Conservation (phyloP, 2,113 vertebrate species). For the Hydropotes inermis region DNA sequence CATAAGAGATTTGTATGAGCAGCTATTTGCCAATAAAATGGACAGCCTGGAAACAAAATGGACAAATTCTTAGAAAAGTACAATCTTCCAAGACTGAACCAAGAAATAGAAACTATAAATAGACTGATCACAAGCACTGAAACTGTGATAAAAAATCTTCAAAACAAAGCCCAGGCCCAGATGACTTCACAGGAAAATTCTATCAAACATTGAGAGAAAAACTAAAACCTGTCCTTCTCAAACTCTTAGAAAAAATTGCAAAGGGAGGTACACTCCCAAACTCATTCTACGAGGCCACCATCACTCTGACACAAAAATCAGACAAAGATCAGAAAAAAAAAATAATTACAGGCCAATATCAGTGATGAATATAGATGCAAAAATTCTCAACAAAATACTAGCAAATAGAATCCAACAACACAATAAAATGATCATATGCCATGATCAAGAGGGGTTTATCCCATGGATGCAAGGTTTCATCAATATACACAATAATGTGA, state of each 20-base stretch:
- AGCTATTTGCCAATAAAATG: neutral
- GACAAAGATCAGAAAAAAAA: neutral
- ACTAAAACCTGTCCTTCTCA: neutral
- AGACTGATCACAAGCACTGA: neutral
- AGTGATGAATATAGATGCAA: neutral
- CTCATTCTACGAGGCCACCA: neutral
- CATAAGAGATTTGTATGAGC: neutral
- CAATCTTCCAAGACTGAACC: neutral
- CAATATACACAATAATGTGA: too few relatives aligned
- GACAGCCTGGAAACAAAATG: neutral
- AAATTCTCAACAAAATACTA: neutral
- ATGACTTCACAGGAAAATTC: neutral
- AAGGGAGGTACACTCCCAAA: neutral
- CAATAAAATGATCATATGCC: neutral
- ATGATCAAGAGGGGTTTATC: neutral
- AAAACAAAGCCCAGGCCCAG: neutral
- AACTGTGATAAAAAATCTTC: neutral
- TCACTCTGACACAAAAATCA: too few relatives aligned
- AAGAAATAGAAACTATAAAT: neutral
- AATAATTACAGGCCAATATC: neutral
- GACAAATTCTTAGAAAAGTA: neutral
- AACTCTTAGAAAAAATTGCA: neutral
- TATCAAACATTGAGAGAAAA: too few relatives aligned
- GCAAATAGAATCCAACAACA: neutral
- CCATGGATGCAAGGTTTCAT: too few relatives aligned